Evolutionary conservation across 2,888 invertebrate genomes (phyloP), one percentile per base, ranked within the genome.

Genomic region (Tyria jacobaeae): DNA sequence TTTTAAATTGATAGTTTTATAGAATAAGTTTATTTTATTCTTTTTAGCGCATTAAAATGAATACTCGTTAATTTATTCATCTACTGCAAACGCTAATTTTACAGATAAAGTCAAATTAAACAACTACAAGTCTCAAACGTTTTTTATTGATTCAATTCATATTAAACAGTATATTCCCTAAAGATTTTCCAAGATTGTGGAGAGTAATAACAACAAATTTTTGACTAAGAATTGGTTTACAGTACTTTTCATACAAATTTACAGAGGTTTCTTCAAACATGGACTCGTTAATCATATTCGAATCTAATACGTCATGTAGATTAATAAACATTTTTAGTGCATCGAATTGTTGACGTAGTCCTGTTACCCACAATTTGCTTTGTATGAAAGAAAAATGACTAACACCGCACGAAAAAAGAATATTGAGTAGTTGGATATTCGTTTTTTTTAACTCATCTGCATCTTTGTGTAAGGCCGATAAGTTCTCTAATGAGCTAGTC

Each of bases 161-260:
- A 37, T 21, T 49, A 31, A 57, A 65, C 48, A 65, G 24, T 47
- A 63, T 54, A 37, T 55, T 41, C 34, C 21, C 51, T 51, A 71
- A 44, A 34, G 66, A 50, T 48, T 68, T 67, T 10, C 76, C 72
- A 24, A 84, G 62, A 64, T 65, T 73, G 62, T 76, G 80, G 0
- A 81, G 54, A 51, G 79, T 71, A 27, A 54, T 34, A 44, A 55
- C 68, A 34, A 70, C 62, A 54, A 78, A 75, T 35, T 57, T 60
- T 44, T 65, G 55, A 34, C 60, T 56, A 17, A 55, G 52, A 9
- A 68, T 47, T 14, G 44, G 52, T 21, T 60, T 65, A 57, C 64
- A 71, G 57, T 55, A 65, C 48, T 60, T 60, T 31, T 56, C 34
- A 52, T 52, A 59, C 56, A 61, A 37, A 50, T 54, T 55, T 24